A percentile compares a stretch with the other conserved stretches of the same genome.
These are phyloP conservation scores for Notodonta dromedarius DNA, from an alignment of 2,888 invertebrate species.

Conservation along the genomic window DNA sequence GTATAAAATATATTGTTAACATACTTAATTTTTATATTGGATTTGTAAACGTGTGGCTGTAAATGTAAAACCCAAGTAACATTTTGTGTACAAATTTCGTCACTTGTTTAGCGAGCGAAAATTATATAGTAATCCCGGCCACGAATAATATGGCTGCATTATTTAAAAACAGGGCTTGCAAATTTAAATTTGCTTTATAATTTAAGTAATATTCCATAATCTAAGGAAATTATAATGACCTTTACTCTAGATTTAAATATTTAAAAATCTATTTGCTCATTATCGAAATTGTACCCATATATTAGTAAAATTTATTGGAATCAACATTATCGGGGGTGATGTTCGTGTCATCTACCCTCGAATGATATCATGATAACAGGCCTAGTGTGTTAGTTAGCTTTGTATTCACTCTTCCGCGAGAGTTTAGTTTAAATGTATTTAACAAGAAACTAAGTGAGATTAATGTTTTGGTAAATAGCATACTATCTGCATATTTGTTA, in stretches of 20 bases:
- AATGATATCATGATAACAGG: slow-evolving; percentile 45
- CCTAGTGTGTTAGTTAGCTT: slow-evolving; percentile 63
- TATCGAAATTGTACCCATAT: slow-evolving; percentile 74
- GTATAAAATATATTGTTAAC: slow-evolving; percentile 43
- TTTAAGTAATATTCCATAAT: slow-evolving; percentile 82
- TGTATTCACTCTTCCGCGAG: slow-evolving; percentile 56
- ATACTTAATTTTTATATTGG: slow-evolving; percentile 44
- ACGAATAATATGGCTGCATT: slow-evolving; percentile 24
- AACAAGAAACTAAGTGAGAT: slow-evolving; percentile 80
- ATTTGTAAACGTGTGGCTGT: slow-evolving; percentile 47
- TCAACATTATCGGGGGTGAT: slow-evolving; percentile 36
- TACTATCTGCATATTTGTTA: slow-evolving; percentile 77
- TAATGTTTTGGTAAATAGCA: slow-evolving; percentile 73
- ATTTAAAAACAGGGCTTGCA: slow-evolving; percentile 51
- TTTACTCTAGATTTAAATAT: slow-evolving; percentile 72
- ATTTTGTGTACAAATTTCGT: slow-evolving; percentile 19
- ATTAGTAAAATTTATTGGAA: slow-evolving; percentile 67
- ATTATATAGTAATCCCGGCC: slow-evolving; percentile 20
- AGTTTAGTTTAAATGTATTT: slow-evolving; percentile 68
- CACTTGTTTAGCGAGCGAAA: slow-evolving; percentile 20
- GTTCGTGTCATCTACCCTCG: slow-evolving; percentile 27
- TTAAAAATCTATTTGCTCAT: slow-evolving; percentile 79
- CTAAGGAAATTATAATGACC: slow-evolving; percentile 75
- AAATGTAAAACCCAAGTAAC: slow-evolving; percentile 29
- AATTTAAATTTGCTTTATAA: slow-evolving; percentile 66